These are phyloP conservation scores for Paragorgia papillata DNA, from an alignment of 92 coral and sea anemone species.

Conservation along the genomic window DNA sequence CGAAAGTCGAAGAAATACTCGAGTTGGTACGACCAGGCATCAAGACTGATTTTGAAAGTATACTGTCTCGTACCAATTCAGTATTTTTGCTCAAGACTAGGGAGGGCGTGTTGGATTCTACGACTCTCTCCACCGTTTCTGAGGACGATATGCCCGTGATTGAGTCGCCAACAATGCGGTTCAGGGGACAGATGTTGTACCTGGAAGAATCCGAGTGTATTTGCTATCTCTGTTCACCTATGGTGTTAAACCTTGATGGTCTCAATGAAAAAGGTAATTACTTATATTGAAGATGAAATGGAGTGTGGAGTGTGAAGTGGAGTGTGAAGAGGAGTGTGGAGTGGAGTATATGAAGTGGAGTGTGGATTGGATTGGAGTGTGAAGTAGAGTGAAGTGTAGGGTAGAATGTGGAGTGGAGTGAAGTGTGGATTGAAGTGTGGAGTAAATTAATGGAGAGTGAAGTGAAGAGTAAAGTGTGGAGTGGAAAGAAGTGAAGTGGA, in stretches of 20 bases:
- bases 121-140: conserved; percentile 83
- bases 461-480: no score
- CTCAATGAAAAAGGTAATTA: conserved; percentile 91
- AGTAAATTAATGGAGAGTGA: no score
- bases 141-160: conserved; percentile 81
- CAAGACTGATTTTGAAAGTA: conserved; percentile 70
- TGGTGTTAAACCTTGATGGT: conserved; percentile 95
- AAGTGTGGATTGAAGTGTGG: no score
- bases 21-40: conserved; percentile 84
- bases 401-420: no score
- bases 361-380: no score
- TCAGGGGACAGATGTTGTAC: conserved; percentile 96
- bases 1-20: conserved; percentile 70
- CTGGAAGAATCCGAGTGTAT: conserved; percentile 91
- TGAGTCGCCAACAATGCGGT: conserved; percentile 96
- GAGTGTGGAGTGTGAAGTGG: no score
- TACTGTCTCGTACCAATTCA: conserved; percentile 78
- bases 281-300: no score
- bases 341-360: no score
- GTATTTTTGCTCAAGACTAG: conserved; percentile 84
- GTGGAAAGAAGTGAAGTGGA: no score
- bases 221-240: conserved; percentile 91
- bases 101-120: conserved; percentile 87
- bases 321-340: no score
- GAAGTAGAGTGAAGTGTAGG: no score